Base-by-base conservation (phyloP, 1,140 invertebrate genomes). In the Melipona quadrifasciata region DNA sequence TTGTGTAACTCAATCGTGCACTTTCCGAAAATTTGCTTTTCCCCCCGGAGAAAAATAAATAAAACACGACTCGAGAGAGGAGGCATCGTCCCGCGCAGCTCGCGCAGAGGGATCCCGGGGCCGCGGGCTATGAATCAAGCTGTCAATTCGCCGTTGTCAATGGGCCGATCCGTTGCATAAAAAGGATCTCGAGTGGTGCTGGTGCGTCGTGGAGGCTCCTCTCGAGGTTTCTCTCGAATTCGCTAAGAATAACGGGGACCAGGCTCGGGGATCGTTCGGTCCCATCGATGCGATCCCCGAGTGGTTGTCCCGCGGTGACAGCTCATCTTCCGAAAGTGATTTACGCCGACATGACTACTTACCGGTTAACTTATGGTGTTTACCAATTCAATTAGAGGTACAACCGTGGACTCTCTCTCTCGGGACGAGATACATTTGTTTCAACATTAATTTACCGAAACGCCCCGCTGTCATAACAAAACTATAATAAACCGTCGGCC, bases 311-410 rank as follows among this genome's bases (percentile, higher is more conserved):
- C 84, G 73, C 80, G 67, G 68, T 91, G 87, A 86, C 85, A 85
- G 86, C 71, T 76, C 71, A 85, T 87, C 89, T 82, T 31, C 86
- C 57, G 78, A 90, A 90, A 92, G 92, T 93, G 92, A 93, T 93
- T 93, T 92, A 92, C 81, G 77, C 67, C 80, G 91, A 92, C 91
- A 81, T 75, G 89, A 90, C 91, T 93, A 92, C 90, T 93, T 92
- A 92, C 86, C 90, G 90, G 77, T 84, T 94, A 93, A 95, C 89
- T 95, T 94, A 94, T 93, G 92, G 91, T 94, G 94, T 95, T 95
- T 94, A 95, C 93, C 93, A 88, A 94, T 94, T 95, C 93, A 95
- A 95, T 94, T 95, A 95, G 93, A 93, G 87, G 87, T 89, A 87
- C 90, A 91, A 87, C 86, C 75, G 84, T 76, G 71, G 86, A 47